These are phyloP conservation scores for Therioaphis trifolii DNA, from an alignment of 2,888 invertebrate genomes.

Conservation along the genomic window DNA sequence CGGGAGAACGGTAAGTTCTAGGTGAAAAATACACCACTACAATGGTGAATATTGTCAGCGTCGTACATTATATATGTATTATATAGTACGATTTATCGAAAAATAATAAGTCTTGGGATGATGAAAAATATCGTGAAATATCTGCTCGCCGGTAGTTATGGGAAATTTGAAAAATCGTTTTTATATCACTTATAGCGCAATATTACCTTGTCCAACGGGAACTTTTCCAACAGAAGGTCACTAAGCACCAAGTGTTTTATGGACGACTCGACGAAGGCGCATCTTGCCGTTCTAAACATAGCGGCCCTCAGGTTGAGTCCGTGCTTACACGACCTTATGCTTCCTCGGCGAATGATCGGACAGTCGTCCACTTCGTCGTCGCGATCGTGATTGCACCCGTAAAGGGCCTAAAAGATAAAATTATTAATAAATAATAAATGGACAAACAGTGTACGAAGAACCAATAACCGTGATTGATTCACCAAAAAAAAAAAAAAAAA, in stretches of 20 bases:
- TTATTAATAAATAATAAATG: too few relatives aligned
- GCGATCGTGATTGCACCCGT: conserved; percentile 19
- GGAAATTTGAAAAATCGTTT: too few relatives aligned
- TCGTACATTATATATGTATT: too few relatives aligned
- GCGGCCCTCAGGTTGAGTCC: conserved; percentile 29
- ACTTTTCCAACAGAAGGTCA: neutral
- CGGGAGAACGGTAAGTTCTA: too few relatives aligned
- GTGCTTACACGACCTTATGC: conserved; percentile 30
- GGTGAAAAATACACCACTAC: too few relatives aligned
- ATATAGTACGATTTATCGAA: too few relatives aligned
- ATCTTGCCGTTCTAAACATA: conserved; percentile 36
- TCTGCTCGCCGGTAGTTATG: too few relatives aligned
- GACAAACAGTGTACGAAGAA: too few relatives aligned
- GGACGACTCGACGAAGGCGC: conserved; percentile 24
- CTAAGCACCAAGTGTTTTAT: conserved; percentile 40
- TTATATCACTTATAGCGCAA: too few relatives aligned
- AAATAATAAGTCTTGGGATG: too few relatives aligned
- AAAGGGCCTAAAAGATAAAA: conserved; percentile 44
- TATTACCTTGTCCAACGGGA: conserved; percentile 5
- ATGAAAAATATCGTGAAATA: too few relatives aligned
- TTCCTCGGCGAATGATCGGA: conserved; percentile 20
- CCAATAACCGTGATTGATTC: neutral
- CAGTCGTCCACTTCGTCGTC: conserved; percentile 53
- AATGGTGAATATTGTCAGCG: too few relatives aligned
- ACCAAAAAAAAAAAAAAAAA: neutral